A percentile compares a stretch with the other conserved stretches of the same genome.
Evolutionary conservation across 1,140 invertebrate genomes (phyloP).

Genomic region (Zaprionus gabonicus): DNA sequence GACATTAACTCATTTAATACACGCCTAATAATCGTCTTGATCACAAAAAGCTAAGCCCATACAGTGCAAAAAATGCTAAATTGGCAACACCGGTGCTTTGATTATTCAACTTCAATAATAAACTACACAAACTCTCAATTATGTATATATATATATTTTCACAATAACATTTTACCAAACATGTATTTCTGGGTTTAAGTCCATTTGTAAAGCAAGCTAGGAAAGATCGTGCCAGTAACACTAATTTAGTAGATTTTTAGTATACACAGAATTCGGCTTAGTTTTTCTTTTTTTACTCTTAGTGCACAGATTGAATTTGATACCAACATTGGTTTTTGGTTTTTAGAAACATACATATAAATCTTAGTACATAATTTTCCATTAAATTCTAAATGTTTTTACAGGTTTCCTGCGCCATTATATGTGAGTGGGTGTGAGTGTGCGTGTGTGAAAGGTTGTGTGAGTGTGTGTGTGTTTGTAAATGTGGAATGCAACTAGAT

Average conservation of each 20-base stretch:
- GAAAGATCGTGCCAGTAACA: slow-evolving; percentile 18
- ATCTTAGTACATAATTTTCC: slow-evolving; percentile 35
- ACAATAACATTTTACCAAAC: slow-evolving; percentile 13
- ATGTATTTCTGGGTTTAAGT: slow-evolving; percentile 20
- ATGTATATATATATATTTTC: slow-evolving; percentile 21
- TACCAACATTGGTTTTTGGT: slow-evolving; percentile 24
- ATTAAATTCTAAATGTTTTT: slow-evolving; percentile 40
- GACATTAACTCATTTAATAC: neutral
- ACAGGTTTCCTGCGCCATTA: slow-evolving; percentile 36
- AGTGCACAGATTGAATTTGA: slow-evolving; percentile 34
- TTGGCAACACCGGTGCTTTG: neutral
- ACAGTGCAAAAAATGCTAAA: neutral
- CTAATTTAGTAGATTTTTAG: neutral
- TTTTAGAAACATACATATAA: slow-evolving; percentile 49
- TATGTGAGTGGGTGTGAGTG: slow-evolving; percentile 10
- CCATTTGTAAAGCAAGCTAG: slow-evolving; percentile 11
- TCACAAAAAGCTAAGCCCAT: neutral
- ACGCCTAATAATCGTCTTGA: neutral
- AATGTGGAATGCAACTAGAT: slow-evolving; percentile 34
- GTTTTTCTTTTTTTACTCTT: neutral
- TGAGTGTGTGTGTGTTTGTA: slow-evolving; percentile 7
- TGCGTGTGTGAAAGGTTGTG: neutral
- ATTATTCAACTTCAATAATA: slow-evolving; percentile 5
- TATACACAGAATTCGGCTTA: slow-evolving; percentile 25
- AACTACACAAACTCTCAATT: slow-evolving; percentile 9